Evolutionary conservation across 2,888 invertebrate species (phyloP).

Genomic region (Caenorhabditis sulstoni): DNA sequence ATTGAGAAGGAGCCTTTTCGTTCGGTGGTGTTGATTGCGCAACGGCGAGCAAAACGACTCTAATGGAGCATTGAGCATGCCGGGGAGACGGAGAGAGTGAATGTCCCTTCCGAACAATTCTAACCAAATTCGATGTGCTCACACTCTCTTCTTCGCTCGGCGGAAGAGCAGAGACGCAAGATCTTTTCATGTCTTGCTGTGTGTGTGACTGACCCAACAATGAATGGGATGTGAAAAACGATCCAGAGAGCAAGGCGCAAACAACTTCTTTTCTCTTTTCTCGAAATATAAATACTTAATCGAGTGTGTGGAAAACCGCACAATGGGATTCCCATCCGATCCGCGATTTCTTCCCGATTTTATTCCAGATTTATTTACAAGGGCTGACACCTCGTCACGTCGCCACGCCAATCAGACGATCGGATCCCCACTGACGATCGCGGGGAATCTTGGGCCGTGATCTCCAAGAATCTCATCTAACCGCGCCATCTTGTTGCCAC

Average conservation of each 20-base stretch:
- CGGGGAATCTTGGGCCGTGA: background rate
- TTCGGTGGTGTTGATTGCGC: conserved; percentile 36
- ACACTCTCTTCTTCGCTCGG: conserved; percentile 3
- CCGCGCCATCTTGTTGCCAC: conserved; percentile 18
- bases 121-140: conserved; percentile 7
- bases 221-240: conserved; percentile 38
- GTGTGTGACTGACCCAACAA: conserved; percentile 18
- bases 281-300: conserved; percentile 26
- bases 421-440: background rate
- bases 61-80: conserved; percentile 21
- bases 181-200: conserved; percentile 4
- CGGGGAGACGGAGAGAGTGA: background rate
- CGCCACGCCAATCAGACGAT: conserved; percentile 13
- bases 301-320: conserved; percentile 10
- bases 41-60: conserved; percentile 28
- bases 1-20: conserved; percentile 17
- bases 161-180: conserved; percentile 5
- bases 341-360: background rate
- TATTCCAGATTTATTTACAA: background rate
- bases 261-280: background rate
- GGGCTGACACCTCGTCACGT: conserved; percentile 6
- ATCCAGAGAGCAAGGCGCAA: conserved; percentile 16
- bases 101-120: background rate
- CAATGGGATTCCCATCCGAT: background rate
- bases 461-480: conserved; percentile 9